These are phyloP conservation scores for Microctonus brassicae DNA, from an alignment of 2,888 invertebrate genomes.

Conservation along the genomic window DNA sequence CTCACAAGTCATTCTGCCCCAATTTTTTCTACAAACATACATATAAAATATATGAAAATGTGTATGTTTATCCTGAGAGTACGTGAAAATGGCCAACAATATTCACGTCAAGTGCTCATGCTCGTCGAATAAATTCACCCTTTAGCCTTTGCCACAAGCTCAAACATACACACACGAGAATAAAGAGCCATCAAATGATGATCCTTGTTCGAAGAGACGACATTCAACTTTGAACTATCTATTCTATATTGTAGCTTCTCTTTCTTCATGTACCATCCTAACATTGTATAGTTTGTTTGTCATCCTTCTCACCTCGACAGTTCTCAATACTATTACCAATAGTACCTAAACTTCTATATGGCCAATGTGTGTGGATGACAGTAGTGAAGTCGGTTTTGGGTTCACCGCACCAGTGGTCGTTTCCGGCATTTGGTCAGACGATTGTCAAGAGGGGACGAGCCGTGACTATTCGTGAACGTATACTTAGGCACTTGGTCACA, in stretches of 20 bases:
- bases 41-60: neutral
- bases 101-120: constrained; percentile 14
- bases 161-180: neutral
- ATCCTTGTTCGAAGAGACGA: neutral
- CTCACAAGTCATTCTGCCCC: too few species aligned
- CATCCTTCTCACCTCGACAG: neutral
- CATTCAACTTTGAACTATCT: neutral
- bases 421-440: constrained; percentile 37
- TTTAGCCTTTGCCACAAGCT: neutral
- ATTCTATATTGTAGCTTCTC: neutral
- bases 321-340: neutral
- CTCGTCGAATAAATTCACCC: constrained; percentile 14
- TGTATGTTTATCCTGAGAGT: neutral
- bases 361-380: constrained; percentile 20
- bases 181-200: neutral
- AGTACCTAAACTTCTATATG: constrained; percentile 9
- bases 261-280: neutral
- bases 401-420: constrained; percentile 33
- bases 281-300: neutral
- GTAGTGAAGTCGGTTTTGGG: constrained; percentile 32
- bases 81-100: constrained; percentile 8
- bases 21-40: too few species aligned
- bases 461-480: constrained; percentile 33
- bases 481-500: constrained; percentile 37
- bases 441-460: constrained; percentile 20